Evolutionary conservation across 2,797 vertebrate species (phyloP).

Genomic region (Diglossa cyanea): DNA sequence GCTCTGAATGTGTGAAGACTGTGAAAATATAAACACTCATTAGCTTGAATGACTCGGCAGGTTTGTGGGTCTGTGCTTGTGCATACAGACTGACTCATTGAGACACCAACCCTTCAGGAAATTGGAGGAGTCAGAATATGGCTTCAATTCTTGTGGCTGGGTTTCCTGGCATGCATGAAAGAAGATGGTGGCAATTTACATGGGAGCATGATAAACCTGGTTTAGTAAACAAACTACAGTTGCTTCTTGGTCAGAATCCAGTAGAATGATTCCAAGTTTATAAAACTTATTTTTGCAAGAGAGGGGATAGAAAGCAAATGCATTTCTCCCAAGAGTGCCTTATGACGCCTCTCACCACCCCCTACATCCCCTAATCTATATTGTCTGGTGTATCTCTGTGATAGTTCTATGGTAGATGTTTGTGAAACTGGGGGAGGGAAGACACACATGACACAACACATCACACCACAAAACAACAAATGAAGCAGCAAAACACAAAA

Average conservation of each 20-base stretch:
- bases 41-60: neutral
- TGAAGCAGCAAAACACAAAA: neutral
- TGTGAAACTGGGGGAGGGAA: neutral
- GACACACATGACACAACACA: too few relatives aligned
- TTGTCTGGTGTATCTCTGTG: neutral
- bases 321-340: neutral
- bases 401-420: too few relatives aligned
- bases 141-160: neutral
- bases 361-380: rapidly evolving
- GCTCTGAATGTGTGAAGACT: neutral
- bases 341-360: rapidly evolving
- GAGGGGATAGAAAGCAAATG: neutral
- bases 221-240: neutral
- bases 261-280: neutral
- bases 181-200: neutral
- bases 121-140: neutral
- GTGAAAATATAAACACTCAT: neutral
- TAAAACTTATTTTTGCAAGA: neutral
- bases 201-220: neutral
- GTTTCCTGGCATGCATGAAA: neutral
- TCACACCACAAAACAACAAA: neutral
- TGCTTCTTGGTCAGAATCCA: neutral
- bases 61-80: neutral
- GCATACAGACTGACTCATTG: neutral
- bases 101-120: neutral